Evolutionary conservation across 2,797 vertebrate species (phyloP).

Genomic region (Tolypeutes matacus): DNA sequence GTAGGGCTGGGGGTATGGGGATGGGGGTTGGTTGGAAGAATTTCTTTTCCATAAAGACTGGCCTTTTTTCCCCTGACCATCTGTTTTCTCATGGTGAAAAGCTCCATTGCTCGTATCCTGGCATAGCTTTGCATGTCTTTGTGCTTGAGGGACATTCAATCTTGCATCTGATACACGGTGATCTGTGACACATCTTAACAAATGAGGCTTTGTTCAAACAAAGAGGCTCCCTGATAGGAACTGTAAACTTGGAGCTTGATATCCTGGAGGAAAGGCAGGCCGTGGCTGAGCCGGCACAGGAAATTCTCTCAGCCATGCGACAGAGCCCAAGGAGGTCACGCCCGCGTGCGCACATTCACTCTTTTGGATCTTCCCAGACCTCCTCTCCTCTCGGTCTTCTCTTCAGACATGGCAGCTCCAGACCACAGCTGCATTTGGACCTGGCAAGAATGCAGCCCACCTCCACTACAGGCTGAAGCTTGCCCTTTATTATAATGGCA

Average conservation of each 20-base stretch:
- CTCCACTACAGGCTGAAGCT: neutral
- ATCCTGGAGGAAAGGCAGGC: constrained; percentile 82
- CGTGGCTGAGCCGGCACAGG: constrained; percentile 83
- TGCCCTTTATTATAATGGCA: neutral
- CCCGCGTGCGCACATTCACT: constrained; percentile 71
- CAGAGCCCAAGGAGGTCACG: constrained; percentile 90
- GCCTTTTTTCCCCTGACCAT: constrained; percentile 86
- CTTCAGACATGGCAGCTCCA: neutral
- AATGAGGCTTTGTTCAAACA: constrained; percentile 88
- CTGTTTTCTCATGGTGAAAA: constrained; percentile 89
- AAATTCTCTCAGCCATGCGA: constrained; percentile 90
- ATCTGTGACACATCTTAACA: constrained; percentile 90
- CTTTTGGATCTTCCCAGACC: constrained; percentile 55
- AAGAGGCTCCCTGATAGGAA: constrained; percentile 85
- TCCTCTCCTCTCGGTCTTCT: constrained; percentile 24
- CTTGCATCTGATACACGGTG: constrained; percentile 88
- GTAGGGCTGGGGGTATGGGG: neutral
- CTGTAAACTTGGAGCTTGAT: constrained; percentile 86
- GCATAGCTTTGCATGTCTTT: constrained; percentile 87
- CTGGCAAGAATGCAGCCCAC: neutral
- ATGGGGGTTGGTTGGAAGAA: constrained; percentile 73
- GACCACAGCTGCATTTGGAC: constrained; percentile 71
- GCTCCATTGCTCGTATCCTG: constrained; percentile 86
- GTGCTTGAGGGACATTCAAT: constrained; percentile 90
- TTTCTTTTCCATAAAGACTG: constrained; percentile 84